Conservation (phyloP, 2,888 invertebrate genomes). For the Limnephilus marmoratus region DNA sequence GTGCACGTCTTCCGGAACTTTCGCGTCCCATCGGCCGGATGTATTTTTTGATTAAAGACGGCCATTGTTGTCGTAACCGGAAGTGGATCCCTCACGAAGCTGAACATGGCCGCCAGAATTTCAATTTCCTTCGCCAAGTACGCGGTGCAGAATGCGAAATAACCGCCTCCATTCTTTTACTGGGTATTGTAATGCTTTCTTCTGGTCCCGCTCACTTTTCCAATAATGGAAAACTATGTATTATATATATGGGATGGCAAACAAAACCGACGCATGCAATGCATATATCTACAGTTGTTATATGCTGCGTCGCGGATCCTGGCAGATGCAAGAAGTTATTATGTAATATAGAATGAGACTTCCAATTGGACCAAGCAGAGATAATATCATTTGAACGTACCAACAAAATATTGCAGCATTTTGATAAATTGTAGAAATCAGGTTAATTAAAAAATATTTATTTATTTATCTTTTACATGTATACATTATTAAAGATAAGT, state of each 20-base stretch:
- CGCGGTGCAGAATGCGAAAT: constrained; percentile 37
- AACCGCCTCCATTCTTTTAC: background rate
- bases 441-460: too few species aligned
- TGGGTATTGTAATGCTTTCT: background rate
- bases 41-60: constrained; percentile 40
- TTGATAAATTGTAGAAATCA: too few species aligned
- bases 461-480: too few species aligned
- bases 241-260: background rate
- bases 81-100: constrained; percentile 27
- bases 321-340: background rate
- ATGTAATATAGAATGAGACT: background rate
- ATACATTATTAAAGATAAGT: too few species aligned
- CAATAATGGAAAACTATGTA: background rate
- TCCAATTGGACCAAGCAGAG: background rate
- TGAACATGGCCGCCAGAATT: constrained; percentile 34
- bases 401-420: too few species aligned
- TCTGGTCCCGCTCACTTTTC: background rate
- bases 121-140: constrained; percentile 28
- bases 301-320: background rate
- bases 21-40: constrained; percentile 31
- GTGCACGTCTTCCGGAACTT: constrained; percentile 19
- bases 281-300: background rate
- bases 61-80: constrained; percentile 37
- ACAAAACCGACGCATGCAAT: background rate
- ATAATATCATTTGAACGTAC: too few species aligned